Conservation (phyloP, 1,140 invertebrate species). For the Drosophila bocki region DNA sequence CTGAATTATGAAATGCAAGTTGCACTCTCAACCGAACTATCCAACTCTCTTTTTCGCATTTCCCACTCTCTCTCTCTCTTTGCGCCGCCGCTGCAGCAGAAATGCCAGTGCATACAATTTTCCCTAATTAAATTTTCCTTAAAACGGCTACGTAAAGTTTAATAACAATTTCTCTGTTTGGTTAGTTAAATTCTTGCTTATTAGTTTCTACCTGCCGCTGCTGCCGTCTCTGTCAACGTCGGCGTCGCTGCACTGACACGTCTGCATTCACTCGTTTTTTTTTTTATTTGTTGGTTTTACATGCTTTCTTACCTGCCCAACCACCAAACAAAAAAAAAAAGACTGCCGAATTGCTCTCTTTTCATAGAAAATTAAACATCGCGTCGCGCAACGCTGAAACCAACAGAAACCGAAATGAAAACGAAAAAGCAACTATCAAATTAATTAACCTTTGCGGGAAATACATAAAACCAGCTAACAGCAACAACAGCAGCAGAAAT, state of each 20-base stretch:
- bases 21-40: slow-evolving; percentile 16
- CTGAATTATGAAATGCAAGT: slow-evolving; percentile 54
- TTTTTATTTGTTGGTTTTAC: slow-evolving; percentile 23
- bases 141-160: slow-evolving; percentile 12
- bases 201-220: slow-evolving; percentile 20
- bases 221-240: slow-evolving; percentile 8
- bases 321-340: slow-evolving; percentile 36
- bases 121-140: not conserved
- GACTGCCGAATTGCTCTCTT: slow-evolving; percentile 56
- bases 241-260: slow-evolving; percentile 40
- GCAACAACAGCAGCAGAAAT: slow-evolving; percentile 23
- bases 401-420: slow-evolving; percentile 26
- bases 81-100: slow-evolving; percentile 36
- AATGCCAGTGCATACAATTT: slow-evolving; percentile 62
- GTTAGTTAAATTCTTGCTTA: slow-evolving; percentile 7
- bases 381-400: slow-evolving; percentile 41
- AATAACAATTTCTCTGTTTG: slow-evolving; percentile 5
- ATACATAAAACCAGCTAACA: slow-evolving; percentile 33
- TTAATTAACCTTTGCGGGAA: slow-evolving; percentile 71
- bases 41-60: slow-evolving; percentile 9
- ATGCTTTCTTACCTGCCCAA: slow-evolving; percentile 62
- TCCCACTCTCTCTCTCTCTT: not conserved
- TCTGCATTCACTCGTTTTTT: slow-evolving; percentile 41
- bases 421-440: slow-evolving; percentile 62
- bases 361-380: slow-evolving; percentile 59